These are phyloP conservation scores for Nezara viridula DNA, from an alignment of 2,888 invertebrate genomes.

Conservation along the genomic window DNA sequence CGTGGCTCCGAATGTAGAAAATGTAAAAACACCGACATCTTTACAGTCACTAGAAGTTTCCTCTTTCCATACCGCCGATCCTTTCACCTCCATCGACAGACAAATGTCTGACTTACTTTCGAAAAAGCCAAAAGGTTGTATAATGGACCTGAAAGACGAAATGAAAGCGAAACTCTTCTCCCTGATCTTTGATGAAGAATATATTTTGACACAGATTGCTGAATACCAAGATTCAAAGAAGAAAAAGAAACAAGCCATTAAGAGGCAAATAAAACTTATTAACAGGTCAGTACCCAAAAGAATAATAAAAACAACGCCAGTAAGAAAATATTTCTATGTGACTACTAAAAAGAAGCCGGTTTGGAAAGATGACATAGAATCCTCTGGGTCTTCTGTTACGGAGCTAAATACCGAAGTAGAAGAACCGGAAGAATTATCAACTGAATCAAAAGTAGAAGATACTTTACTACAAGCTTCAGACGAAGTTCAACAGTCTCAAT, in stretches of 20 bases:
- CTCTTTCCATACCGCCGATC: background rate
- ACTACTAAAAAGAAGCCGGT: background rate
- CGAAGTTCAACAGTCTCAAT: background rate
- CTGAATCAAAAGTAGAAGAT: background rate
- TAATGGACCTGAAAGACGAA: background rate
- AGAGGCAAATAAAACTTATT: background rate
- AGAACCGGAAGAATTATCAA: background rate
- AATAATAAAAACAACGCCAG: background rate
- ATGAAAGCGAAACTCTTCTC: background rate
- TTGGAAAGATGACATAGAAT: slow-evolving; percentile 12
- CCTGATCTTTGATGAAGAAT: background rate
- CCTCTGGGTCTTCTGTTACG: background rate
- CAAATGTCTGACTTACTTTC: background rate
- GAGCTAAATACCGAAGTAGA: background rate
- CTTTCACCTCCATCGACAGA: background rate
- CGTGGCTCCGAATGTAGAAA: background rate
- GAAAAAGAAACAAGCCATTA: background rate
- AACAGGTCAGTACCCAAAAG: background rate
- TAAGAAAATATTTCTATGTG: background rate
- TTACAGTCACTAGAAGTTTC: background rate
- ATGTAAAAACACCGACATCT: background rate
- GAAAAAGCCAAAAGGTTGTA: background rate
- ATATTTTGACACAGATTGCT: background rate
- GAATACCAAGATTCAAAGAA: background rate
- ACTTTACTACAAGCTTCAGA: background rate